Conservation (phyloP, 2,113 vertebrate genomes). For the Henicopernis longicauda region DNA sequence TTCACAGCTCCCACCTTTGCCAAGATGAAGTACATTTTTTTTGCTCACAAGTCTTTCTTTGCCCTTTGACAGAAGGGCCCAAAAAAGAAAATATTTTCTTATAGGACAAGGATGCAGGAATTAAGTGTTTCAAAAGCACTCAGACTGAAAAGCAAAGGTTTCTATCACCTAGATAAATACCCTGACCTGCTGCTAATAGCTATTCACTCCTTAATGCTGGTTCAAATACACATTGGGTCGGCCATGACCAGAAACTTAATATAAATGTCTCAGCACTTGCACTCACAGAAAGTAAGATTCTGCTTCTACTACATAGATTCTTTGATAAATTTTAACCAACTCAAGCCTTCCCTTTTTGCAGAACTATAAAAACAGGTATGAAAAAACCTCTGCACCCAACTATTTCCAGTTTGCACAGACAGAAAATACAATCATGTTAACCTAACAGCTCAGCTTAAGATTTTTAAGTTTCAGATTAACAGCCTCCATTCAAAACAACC, state of each 20-base stretch:
- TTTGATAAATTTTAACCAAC: background rate
- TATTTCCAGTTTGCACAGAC: background rate
- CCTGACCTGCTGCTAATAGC: background rate
- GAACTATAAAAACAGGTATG: background rate
- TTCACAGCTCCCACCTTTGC: background rate
- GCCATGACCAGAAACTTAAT: background rate
- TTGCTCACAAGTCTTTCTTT: background rate
- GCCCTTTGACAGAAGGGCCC: background rate
- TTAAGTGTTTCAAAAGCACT: background rate
- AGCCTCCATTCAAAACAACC: background rate
- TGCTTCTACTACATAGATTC: background rate
- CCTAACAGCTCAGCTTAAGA: background rate
- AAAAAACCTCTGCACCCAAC: background rate
- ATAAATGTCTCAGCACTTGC: background rate
- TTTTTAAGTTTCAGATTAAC: background rate
- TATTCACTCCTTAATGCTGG: background rate
- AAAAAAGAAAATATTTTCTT: background rate
- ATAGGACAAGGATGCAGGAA: background rate
- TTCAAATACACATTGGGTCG: background rate
- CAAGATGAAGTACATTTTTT: background rate
- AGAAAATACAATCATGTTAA: background rate
- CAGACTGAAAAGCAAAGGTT: background rate
- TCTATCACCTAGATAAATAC: background rate
- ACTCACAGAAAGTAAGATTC: background rate
- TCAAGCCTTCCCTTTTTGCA: background rate